Evolutionary conservation across 1,140 invertebrate genomes (phyloP), one percentile per base, ranked within the genome.

Genomic region (Drosophila azteca): DNA sequence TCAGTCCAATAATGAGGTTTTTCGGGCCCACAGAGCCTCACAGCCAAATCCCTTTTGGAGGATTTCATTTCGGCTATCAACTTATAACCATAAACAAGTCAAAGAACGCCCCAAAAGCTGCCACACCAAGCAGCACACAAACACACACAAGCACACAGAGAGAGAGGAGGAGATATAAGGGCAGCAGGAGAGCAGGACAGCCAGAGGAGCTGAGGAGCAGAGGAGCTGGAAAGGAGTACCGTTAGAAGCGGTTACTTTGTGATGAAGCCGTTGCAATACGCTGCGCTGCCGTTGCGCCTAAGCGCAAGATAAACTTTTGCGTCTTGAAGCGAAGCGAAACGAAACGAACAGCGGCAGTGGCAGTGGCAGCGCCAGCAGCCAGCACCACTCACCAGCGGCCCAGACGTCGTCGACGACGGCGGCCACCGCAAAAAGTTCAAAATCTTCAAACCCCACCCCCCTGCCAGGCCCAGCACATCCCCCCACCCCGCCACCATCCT

Each of bases 51-150:
- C 78, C 63, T 61, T 67, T 81, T 77, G 60, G 63, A 67, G 79
- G 87, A 88, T 87, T 88, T 74, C 65, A 77, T 82, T 87, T 88
- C 53, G 71, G 62, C 78, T 72, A 87, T 82, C 79, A 87, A 88
- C 75, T 79, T 88, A 87, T 79, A 80, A 68, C 76, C 83, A 82
- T 87, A 87, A 87, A 87, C 78, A 87, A 87, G 71, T 63, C 83
- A 77, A 74, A 68, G 66, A 81, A 64, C 46, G 65, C 82, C 66
- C 64, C 57, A 67, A 81, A 83, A 80, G 48, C 61, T 55, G 63
- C 54, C 49, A 79, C 49, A 65, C 63, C 54, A 70, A 60, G 31
- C 46, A 46, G 52, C 26, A 53, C 8, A 20, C 15, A 71, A 17
- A 13, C 20, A 26, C 35, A 71, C 66, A 70, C 17, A 20, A 20